These are phyloP conservation scores for Smittia aterrima DNA, from an alignment of 2,888 invertebrate genomes.

Conservation along the genomic window DNA sequence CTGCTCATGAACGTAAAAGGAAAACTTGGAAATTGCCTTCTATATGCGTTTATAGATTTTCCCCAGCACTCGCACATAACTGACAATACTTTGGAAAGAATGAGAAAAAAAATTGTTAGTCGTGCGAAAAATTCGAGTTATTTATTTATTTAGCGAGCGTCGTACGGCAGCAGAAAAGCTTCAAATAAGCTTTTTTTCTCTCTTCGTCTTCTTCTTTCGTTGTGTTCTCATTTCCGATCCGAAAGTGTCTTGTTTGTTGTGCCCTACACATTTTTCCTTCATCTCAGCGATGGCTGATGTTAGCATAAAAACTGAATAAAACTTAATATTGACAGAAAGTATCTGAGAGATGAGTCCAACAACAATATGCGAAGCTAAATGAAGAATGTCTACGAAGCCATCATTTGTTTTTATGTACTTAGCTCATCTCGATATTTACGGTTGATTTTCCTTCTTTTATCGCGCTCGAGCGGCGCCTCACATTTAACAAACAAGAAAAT, in stretches of 20 bases:
- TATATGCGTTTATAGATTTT: constrained; percentile 17
- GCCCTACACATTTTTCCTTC: background rate
- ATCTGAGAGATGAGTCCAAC: background rate
- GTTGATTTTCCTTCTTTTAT: constrained; percentile 13
- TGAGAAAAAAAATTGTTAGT: background rate
- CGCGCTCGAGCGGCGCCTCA: background rate
- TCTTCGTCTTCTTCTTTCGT: background rate
- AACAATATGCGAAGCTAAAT: background rate
- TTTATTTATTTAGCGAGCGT: constrained; percentile 13
- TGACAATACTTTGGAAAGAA: background rate
- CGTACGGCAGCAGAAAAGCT: constrained; percentile 9
- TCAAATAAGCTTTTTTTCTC: constrained; percentile 8
- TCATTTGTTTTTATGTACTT: background rate
- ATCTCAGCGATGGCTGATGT: background rate
- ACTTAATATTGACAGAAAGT: constrained; percentile 11
- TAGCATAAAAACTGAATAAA: constrained; percentile 27
- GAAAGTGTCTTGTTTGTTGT: constrained; percentile 10
- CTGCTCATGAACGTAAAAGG: background rate
- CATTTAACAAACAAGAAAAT: constrained; percentile 22
- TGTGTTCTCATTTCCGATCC: constrained; percentile 21
- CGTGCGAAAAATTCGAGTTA: constrained; percentile 30
- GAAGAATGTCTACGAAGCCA: background rate
- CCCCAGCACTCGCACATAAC: background rate
- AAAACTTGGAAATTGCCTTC: background rate
- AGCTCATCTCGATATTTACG: background rate